Base-by-base conservation (phyloP, 2,888 invertebrate genomes). In the Biston stratarius region DNA sequence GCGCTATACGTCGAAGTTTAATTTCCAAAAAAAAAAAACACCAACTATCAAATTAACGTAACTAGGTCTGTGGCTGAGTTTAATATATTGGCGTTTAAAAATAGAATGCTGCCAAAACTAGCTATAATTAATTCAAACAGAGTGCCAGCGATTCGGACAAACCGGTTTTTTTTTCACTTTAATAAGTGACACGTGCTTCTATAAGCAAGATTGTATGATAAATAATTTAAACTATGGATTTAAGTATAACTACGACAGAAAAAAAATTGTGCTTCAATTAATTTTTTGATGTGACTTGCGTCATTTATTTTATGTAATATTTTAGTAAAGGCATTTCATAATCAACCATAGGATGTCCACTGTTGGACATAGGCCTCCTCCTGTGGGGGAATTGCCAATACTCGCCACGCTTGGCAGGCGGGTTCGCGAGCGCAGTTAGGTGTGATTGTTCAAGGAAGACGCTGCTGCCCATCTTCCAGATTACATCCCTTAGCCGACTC, bases 51-150 rank as follows among this genome's bases (percentile, higher is more conserved):
- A 58, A 58, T 58, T 58, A 58, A 58, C 58, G 48, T 55, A 55
- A 55, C 42, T 61, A 14, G 61, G 61, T 57, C 63, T 51, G 42
- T 34, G 1, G 33, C 45, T 24, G 14, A 34, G 47, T 11, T 53
- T 51, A 63, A 60, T 49, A 65, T 15, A 36, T 53, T 44, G 40
- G n/a, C 8, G 64, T 47, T 61, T 65, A 65, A 45, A 65, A 61
- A 65, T 65, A 65, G 60, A 49, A 49, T 61, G 44, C 56, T 61
- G 60, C 61, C 55, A 64, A 65, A 65, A 56, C 55, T 45, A 33
- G 53, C 14, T 15, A 34, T 61, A 61, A 61, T 51, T 40, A 40
- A 61, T 60, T 53, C 15, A 53, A 10, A 15, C 38, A 0, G 24
- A n/a, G 36, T 38, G 15, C 53, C 15, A 42, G 42, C 42, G 55